Evolutionary conservation across 30 jellyfish, hydroid and myxozoan genomes (phyloP), one percentile per base, ranked within the genome.

Genomic region (Turritopsis dohrnii): DNA sequence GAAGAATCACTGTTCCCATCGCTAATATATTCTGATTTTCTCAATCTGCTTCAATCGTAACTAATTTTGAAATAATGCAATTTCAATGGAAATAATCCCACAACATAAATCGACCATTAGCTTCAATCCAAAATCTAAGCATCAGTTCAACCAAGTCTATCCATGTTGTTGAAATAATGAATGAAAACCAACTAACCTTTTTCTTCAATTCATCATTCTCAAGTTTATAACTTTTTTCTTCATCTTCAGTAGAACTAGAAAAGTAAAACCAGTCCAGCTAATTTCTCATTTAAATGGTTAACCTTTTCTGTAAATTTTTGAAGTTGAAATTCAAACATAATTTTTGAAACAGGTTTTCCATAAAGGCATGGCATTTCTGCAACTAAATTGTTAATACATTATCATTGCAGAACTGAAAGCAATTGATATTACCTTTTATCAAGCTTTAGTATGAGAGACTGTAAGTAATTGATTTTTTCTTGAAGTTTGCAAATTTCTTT

Each of bases 391-490:
- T n/a, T n/a, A n/a, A n/a, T n/a, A n/a, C n/a, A n/a, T n/a, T n/a
- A n/a, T n/a, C n/a, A n/a, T n/a, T n/a, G n/a, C n/a, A 41, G 13
- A 41, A 41, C 5, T n/a, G 29, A 66, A n/a, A 66, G 18, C 17
- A 66, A 66, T 3, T 66, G 17, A n/a, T n/a, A 21, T 16, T 23
- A 74, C 83, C 83, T 29, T 4, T 30, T 74, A 1, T 74, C 83
- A 0, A 74, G 54, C 24, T 74, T 74, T 26, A 30, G 9, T 7
- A 74, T 26, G 9, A 74, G 65, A 7, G 65, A 24, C 24, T 29
- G 54, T 52, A 74, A 74, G n/a, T 74, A 74, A 74, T 74, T 52
- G 26, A 23, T 29, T 4, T 74, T 26, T 74, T 26, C 83, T 26
- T 26, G 18, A 13, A 74, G 21, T 21, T 21, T 29, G 28, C 41